Base-by-base conservation (phyloP, 2,888 invertebrate genomes). In the Automeris io region DNA sequence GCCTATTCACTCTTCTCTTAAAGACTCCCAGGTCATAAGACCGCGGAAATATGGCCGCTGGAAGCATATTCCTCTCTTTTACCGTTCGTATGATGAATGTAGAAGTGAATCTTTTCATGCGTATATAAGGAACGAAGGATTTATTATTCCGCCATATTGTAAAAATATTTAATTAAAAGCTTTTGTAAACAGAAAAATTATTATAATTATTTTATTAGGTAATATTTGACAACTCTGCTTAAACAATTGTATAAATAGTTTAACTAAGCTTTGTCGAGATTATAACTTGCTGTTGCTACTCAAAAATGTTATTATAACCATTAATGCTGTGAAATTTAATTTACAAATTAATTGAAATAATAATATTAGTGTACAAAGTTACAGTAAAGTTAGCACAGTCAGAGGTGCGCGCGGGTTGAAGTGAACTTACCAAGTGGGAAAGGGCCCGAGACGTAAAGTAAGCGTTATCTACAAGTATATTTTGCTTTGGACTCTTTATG, bases 401-500 rank as follows among this genome's bases (percentile, higher is more conserved):
- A 16, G 29, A 80, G 73, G 76, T 73, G 70, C 61, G 63, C 71
- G 70, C 70, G 51, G 61, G 61, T 57, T 59, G 57, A 43, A 40
- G 35, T 62, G 43, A 83, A 82, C 71, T 82, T 72, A 66, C 72
- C 77, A 78, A 82, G 80, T 81, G 80, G 81, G 75, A 74, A 78
- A 77, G 80, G 79, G 71, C 69, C 68, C 66, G 68, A 74, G 77
- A 77, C 81, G 77, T 80, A 80, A 80, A 82, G 72, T 73, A 77
- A 76, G 74, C 69, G 80, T 81, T 85, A 85, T 85, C 85, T 85
- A 82, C 73, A 66, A 71, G 74, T 78, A 79, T 79, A 82, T 80
- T 85, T 85, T 81, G 82, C 82, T 83, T 81, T 73, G 83, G 83
- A 83, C 81, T 80, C 78, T 86, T 85, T 86, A 86, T 85, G 86